Evolutionary conservation across 2,888 invertebrate genomes (phyloP).

Genomic region (Alloscopus bannaensis): DNA sequence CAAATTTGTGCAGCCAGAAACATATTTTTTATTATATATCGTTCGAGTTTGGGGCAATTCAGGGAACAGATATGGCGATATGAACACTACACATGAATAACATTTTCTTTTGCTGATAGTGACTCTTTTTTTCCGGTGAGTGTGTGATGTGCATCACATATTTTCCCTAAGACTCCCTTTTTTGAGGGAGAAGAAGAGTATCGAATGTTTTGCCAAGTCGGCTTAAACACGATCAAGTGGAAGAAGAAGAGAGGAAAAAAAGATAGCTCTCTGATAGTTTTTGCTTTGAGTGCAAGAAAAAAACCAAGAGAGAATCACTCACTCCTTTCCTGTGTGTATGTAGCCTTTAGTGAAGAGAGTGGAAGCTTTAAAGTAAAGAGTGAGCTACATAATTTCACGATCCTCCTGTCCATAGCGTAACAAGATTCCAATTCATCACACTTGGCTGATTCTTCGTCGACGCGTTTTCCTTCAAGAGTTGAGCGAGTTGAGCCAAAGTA

Average conservation of each 20-base stretch:
- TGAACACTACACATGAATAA: neutral
- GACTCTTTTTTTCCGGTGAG: neutral
- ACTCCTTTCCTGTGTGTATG: no score
- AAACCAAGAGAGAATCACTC: neutral
- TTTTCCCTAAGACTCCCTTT: neutral
- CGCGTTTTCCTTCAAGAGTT: slow-evolving; percentile 16
- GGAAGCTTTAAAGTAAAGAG: slow-evolving; percentile 29
- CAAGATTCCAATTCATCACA: slow-evolving; percentile 73
- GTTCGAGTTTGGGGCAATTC: slow-evolving; percentile 29
- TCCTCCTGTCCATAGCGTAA: slow-evolving; percentile 73
- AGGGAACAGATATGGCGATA: slow-evolving; percentile 8
- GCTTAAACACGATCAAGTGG: slow-evolving; percentile 54
- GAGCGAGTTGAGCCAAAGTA: no score
- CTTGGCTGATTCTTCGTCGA: slow-evolving; percentile 68
- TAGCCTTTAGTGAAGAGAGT: neutral
- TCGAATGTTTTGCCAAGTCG: slow-evolving; percentile 46
- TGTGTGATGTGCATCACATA: neutral
- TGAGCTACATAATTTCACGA: slow-evolving; percentile 68
- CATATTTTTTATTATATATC: slow-evolving; percentile 28
- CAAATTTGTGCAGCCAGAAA: neutral
- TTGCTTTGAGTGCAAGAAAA: no score
- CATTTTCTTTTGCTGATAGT: neutral
- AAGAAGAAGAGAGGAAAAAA: no score
- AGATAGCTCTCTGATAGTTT: slow-evolving; percentile 27
- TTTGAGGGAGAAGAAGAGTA: neutral